A percentile compares a stretch with the other conserved stretches of the same genome.
Conservation (phyloP, 2,888 invertebrate species). For the Biston stratarius region DNA sequence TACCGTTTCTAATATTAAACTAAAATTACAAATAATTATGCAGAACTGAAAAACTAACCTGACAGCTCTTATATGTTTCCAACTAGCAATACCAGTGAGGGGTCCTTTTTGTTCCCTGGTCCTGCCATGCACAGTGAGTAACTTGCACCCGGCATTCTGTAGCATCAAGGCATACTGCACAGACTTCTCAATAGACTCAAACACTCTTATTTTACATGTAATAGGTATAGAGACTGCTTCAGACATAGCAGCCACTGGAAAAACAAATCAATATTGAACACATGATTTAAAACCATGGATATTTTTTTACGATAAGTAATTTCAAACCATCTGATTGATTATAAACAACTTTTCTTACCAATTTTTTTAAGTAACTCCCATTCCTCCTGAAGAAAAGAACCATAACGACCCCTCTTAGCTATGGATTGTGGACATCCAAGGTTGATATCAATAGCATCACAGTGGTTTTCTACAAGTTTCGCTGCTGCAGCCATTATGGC, state of each 20-base stretch:
- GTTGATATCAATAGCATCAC: slow-evolving; percentile 98
- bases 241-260: slow-evolving; percentile 90
- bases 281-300: background rate
- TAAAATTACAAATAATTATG: background rate
- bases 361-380: slow-evolving; percentile 95
- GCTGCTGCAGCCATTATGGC: slow-evolving; percentile 95
- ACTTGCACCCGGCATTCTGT: slow-evolving; percentile 95
- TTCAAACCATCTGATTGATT: no score
- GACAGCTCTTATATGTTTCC: slow-evolving; percentile 96
- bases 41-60: slow-evolving; percentile 82
- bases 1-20: background rate
- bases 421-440: slow-evolving; percentile 99
- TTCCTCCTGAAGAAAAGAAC: slow-evolving; percentile 98
- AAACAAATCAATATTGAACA: background rate
- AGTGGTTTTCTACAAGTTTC: slow-evolving; percentile 92
- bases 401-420: slow-evolving; percentile 98
- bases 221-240: slow-evolving; percentile 93
- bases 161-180: slow-evolving; percentile 97
- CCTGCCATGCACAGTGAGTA: slow-evolving; percentile 98
- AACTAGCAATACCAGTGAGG: slow-evolving; percentile 96
- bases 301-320: no score
- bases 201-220: slow-evolving; percentile 98
- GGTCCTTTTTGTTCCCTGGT: slow-evolving; percentile 98
- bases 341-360: slow-evolving; percentile 81
- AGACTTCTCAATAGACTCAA: slow-evolving; percentile 94